Percentiles rank a stretch among this genome's conserved stretches.
These are phyloP conservation scores for Melanotaenia maccullochi DNA, from an alignment of 2,797 vertebrate genomes.

Conservation along the genomic window DNA sequence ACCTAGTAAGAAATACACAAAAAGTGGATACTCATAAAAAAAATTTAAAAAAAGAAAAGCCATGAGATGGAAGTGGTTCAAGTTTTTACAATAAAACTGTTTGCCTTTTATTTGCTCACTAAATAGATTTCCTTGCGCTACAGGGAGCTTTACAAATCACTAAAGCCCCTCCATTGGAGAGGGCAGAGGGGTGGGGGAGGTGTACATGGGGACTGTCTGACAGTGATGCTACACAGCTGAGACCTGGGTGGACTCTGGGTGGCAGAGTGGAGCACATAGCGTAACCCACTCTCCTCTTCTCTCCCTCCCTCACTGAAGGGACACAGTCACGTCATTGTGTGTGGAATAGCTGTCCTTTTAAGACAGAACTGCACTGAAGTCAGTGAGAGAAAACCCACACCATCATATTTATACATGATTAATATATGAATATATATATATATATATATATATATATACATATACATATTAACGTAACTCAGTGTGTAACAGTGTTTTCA, in stretches of 20 bases:
- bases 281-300: slow-evolving; percentile 56
- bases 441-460: not conserved
- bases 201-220: slow-evolving; percentile 68
- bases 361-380: slow-evolving; percentile 62
- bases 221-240: slow-evolving; percentile 72
- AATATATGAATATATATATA: too few relatives aligned
- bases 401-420: slow-evolving; percentile 28
- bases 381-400: slow-evolving; percentile 72
- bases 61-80: slow-evolving; percentile 33
- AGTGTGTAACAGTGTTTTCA: slow-evolving; percentile 48
- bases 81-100: slow-evolving; percentile 13
- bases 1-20: slow-evolving; percentile 2
- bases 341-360: slow-evolving; percentile 69
- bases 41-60: not conserved
- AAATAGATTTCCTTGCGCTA: slow-evolving; percentile 45
- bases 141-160: slow-evolving; percentile 55
- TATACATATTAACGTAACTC: slow-evolving; percentile 26
- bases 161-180: slow-evolving; percentile 60
- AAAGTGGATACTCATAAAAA: slow-evolving; percentile 6
- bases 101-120: slow-evolving; percentile 15
- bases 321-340: slow-evolving; percentile 81
- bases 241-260: slow-evolving; percentile 75
- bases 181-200: slow-evolving; percentile 70
- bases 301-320: slow-evolving; percentile 56
- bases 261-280: slow-evolving; percentile 74